phyloP scores from a whole-genome alignment of 2,888 invertebrate species.

The Boloria selene region DNA sequence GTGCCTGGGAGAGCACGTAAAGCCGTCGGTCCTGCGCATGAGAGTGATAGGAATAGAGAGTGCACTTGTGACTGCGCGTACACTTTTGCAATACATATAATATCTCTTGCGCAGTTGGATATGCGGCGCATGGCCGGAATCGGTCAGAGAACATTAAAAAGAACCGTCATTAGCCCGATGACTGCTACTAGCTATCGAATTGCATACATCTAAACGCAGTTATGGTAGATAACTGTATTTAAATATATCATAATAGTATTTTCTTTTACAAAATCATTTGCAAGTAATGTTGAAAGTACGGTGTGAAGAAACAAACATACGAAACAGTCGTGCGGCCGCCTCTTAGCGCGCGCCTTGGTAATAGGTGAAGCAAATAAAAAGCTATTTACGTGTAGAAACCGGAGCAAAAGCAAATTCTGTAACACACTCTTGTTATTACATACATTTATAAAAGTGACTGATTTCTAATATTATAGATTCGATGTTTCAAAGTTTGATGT shows the following conservation, averaged over 20 bases:
- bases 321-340: conserved; percentile 29
- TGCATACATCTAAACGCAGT: too few species aligned
- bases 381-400: conserved; percentile 36
- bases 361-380: conserved; percentile 39
- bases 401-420: conserved; percentile 35
- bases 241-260: conserved; percentile 4
- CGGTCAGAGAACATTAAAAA: too few species aligned
- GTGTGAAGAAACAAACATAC: conserved; percentile 23
- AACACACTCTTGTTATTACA: neutral
- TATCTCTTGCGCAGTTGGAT: too few species aligned
- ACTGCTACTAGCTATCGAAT: neutral
- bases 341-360: conserved; percentile 37
- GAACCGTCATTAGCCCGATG: too few species aligned
- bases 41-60: too few species aligned
- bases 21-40: too few species aligned
- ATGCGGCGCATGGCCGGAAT: too few species aligned
- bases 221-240: neutral
- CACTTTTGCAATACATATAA: too few species aligned
- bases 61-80: too few species aligned
- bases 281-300: conserved; percentile 22
- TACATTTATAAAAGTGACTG: neutral
- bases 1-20: too few species aligned
- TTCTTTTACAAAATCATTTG: conserved; percentile 20
- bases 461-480: neutral
- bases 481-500: too few species aligned